These are phyloP conservation scores for Rambutsinella grinnellia DNA, from an alignment of 2,888 invertebrate genomes.

Conservation along the genomic window DNA sequence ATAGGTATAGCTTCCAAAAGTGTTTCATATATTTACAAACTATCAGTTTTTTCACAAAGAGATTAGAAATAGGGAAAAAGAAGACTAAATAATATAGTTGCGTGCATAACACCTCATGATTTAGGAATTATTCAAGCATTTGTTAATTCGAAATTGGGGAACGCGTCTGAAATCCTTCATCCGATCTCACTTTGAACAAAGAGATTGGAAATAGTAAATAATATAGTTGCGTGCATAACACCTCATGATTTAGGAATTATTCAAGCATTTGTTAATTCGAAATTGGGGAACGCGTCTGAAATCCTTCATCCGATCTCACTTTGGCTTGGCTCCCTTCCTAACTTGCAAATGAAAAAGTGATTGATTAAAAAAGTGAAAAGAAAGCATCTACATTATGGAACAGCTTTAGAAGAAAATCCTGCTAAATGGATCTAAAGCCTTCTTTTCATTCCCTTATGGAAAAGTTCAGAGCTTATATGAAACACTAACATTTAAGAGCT, in stretches of 20 bases:
- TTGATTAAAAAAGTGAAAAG: constrained; percentile 52
- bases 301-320: background rate
- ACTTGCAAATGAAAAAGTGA: constrained; percentile 51
- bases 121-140: constrained; percentile 4
- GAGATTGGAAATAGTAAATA: constrained; percentile 13
- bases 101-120: background rate
- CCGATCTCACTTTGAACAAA: constrained; percentile 31
- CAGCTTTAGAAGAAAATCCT: constrained; percentile 46
- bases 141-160: constrained; percentile 8
- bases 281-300: constrained; percentile 7
- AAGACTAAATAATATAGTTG: background rate
- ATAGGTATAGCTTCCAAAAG: no score
- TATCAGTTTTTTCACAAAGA: no score
- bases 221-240: background rate
- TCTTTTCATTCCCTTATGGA: constrained; percentile 23
- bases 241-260: constrained; percentile 9
- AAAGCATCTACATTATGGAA: constrained; percentile 42
- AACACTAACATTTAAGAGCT: no score
- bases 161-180: constrained; percentile 1
- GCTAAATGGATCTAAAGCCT: constrained; percentile 51
- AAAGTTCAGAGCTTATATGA: background rate
- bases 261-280: background rate
- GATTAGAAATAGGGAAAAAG: no score
- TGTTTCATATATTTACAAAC: no score
- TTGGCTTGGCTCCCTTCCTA: no score